These are phyloP conservation scores for Belonocnema kinseyi DNA, from an alignment of 1,140 invertebrate genomes.

Conservation along the genomic window DNA sequence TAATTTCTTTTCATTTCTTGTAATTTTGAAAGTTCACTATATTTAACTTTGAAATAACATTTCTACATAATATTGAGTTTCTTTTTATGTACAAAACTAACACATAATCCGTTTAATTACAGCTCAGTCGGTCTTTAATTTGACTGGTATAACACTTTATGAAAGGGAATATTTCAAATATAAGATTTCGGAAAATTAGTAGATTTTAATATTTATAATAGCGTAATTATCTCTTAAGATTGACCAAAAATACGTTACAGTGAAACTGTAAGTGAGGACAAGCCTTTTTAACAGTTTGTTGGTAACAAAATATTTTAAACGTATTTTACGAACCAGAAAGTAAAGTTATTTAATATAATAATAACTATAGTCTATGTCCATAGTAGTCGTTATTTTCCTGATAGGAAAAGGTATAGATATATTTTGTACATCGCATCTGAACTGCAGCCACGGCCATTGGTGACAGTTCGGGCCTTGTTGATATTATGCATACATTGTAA, in stretches of 20 bases:
- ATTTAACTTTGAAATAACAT: too few relatives aligned
- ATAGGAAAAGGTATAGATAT: constrained; percentile 42
- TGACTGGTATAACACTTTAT: too few relatives aligned
- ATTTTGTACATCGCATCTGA: constrained; percentile 70
- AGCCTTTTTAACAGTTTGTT: constrained; percentile 33
- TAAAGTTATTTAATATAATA: constrained; percentile 42
- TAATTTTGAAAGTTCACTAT: too few relatives aligned
- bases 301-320: constrained; percentile 4
- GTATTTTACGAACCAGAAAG: constrained; percentile 13
- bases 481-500: constrained; percentile 13
- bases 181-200: too few relatives aligned
- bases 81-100: too few relatives aligned
- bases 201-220: not conserved
- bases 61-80: too few relatives aligned
- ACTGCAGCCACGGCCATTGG: constrained; percentile 66
- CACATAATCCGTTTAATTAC: too few relatives aligned
- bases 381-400: too few relatives aligned
- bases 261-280: not conserved
- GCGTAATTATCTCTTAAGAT: constrained; percentile 5
- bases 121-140: too few relatives aligned
- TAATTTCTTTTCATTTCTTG: too few relatives aligned
- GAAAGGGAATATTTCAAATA: too few relatives aligned
- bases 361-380: constrained; percentile 33
- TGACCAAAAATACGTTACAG: not conserved
- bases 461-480: constrained; percentile 67